Evolutionary conservation across 2,888 invertebrate species (phyloP), one percentile per base, ranked within the genome.

Genomic region (Dendrolimus houi): DNA sequence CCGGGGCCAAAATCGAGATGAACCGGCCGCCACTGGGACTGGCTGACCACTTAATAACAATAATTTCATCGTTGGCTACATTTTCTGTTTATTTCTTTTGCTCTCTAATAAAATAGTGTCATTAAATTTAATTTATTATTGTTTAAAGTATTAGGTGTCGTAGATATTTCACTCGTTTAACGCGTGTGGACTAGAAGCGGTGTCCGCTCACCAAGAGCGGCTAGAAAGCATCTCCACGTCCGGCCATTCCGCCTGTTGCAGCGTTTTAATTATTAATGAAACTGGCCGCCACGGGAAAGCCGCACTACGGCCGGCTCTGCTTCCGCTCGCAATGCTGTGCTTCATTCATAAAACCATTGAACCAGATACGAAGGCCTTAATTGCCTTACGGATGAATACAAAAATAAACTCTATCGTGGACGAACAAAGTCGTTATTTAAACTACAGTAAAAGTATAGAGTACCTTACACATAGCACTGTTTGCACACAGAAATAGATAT

Each of bases 181-280:
- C 55, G 47, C 56, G 52, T 52, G 62, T 57, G 64, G 71, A 67
- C 71, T 74, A 77, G 78, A 71, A 74, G 79, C 75, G 76, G 78
- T 74, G 74, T 69, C 71, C 68, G 75, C 64, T 70, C 69, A 71
- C 71, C 77, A 66, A 77, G 74, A 76, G 76, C 75, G 72, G 75
- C 85, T 88, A 88, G 90, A 89, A 89, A 90, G 83, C 87, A 87
- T 87, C 87, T 81, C 79, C 64, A 69, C 88, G 85, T 89, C 90
- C 90, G 88, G 88, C 72, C 86, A 87, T 87, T 87, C 87, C 80
- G 81, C 79, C 77, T 81, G 81, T 85, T 79, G 85, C 81, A 72
- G 81, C 74, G 80, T 87, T 90, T 89, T 89, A 89, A 89, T 89
- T 89, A 88, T 90, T 89, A 89, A 90, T 89, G 90, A 88, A 89